Base-by-base conservation (phyloP, 2,797 vertebrate species). In the Micromesistius poutassou region DNA sequence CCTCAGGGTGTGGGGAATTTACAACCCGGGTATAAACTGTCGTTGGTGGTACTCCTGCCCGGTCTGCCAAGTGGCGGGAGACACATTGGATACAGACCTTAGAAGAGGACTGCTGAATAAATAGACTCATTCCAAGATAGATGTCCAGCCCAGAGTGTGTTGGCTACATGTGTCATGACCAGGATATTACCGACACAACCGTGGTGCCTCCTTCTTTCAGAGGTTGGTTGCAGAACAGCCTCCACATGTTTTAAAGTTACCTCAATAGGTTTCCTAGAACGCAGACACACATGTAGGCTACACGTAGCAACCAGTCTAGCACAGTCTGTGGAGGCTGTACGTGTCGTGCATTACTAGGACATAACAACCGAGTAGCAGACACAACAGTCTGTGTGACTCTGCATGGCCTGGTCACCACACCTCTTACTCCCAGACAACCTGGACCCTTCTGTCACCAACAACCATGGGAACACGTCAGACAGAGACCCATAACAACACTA, bases 1-100 rank as follows among this genome's bases (percentile, higher is more conserved):
- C 70, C 78, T 74, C 8, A 4, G 30, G 74, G 72, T 85, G 74
- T 77, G 42, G 84, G 81, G 85, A 88, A 85, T 89, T 89, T 88
- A 87, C 77, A 85, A 82, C 77, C 35, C 66, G 14, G 40, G 72
- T 72, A 80, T 74, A 80, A 85, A 83, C 85, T 70, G 33, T 1
- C 62, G 16, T 79, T 80, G 76, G 12, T 80, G 76, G 12, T 42
- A 76, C 46, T 71, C 71, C 72, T 25, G 36, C 72, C 42, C n/a
- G 25, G 6, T 28, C 62, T 28, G 62, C 9, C 62, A 28, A 12
- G 25, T 12, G 25, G 3, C 28, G 25, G 28, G 55, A 3, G 62
- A 68, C 25, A 68, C 25, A 68, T 28, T 2, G n/a, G 55, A 62
- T 28, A 68, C 62, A 68, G n/a, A 28, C 4, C n/a, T n/a, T 9